Evolutionary conservation across 2,888 invertebrate genomes (phyloP), one percentile per base, ranked within the genome.

Genomic region (Xestia rhomboidea): DNA sequence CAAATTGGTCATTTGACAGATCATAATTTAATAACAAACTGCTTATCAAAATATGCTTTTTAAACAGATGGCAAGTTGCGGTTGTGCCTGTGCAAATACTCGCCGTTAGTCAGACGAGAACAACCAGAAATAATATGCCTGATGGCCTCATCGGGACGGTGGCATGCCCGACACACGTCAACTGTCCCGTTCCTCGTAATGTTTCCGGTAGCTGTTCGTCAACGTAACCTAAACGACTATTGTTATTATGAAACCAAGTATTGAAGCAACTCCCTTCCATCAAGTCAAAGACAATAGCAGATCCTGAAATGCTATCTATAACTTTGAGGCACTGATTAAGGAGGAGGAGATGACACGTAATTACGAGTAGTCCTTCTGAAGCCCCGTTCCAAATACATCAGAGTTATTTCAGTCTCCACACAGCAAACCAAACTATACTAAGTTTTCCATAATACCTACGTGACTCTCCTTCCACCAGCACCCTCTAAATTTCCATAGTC

Each of bases 401-500:
- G n/a, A n/a, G 24, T n/a, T n/a, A 3, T 8, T 51, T 3, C 24
- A 51, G 51, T 51, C 3, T 51, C 2, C n/a, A 54, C n/a, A 54
- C n/a, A 54, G n/a, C n/a, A 1, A n/a, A 5, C 54, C 54, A 54
- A n/a, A 54, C 13, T n/a, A 54, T 54, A 49, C 3, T 1, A 11
- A 64, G 6, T 24, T 38, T 60, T 38, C 0, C 5, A 27, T 46
- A 30, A 6, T 13, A 18, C 10, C 4, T 10, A 24, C 18, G 6
- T 21, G 24, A 27, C 44, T 15, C 21, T 38, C 1, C 8, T 54
- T 51, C 2, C 34, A n/a, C 21, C 30, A 5, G 27, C 2, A 6
- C 15, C 13, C 1, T 78, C 77, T 81, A 15, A 11, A 44, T 0
- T 64, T 66, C 1, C 0, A 34, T 87, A 79, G 21, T 87, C 87